Evolutionary conservation across 1,140 invertebrate genomes (phyloP).

Genomic region (Tetramorium alpestre): DNA sequence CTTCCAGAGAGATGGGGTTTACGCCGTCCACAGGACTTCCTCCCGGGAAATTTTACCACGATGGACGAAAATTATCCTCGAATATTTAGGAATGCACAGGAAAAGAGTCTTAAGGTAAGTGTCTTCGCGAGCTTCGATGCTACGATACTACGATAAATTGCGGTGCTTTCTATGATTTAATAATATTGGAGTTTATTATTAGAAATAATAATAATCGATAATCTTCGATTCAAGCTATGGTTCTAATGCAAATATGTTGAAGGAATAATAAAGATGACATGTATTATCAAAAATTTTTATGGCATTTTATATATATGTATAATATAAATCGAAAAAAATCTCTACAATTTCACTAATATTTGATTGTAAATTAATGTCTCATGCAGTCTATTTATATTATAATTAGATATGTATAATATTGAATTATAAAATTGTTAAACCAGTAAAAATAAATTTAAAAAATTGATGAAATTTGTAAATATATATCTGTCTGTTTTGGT

Average conservation of each 20-base stretch:
- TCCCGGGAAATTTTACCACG: slow-evolving; percentile 2
- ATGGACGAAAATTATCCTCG: neutral
- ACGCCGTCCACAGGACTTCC: slow-evolving; percentile 47
- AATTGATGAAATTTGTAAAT: slow-evolving; percentile 21
- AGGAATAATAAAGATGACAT: neutral
- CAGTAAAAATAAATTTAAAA: slow-evolving; percentile 3
- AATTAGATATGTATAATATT: neutral
- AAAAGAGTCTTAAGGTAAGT: neutral
- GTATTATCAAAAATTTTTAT: neutral
- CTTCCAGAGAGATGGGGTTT: slow-evolving; percentile 56
- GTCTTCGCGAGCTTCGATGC: neutral
- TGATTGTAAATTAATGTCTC: no score
- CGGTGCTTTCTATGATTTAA: no score
- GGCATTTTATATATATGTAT: no score
- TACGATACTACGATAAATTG: slow-evolving; percentile 8
- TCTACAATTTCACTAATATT: no score
- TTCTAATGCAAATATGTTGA: neutral
- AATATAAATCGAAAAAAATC: no score
- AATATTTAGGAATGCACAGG: neutral
- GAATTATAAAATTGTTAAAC: neutral
- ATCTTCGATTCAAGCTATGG: slow-evolving; percentile 23
- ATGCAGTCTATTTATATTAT: neutral
- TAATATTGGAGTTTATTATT: no score
- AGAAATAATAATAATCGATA: slow-evolving; percentile 29
- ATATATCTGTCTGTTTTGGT: neutral